Percentiles rank a stretch among this genome's conserved stretches.
Evolutionary conservation across 2,888 invertebrate genomes (phyloP).

Genomic region (Pristionchus fissidentatus): DNA sequence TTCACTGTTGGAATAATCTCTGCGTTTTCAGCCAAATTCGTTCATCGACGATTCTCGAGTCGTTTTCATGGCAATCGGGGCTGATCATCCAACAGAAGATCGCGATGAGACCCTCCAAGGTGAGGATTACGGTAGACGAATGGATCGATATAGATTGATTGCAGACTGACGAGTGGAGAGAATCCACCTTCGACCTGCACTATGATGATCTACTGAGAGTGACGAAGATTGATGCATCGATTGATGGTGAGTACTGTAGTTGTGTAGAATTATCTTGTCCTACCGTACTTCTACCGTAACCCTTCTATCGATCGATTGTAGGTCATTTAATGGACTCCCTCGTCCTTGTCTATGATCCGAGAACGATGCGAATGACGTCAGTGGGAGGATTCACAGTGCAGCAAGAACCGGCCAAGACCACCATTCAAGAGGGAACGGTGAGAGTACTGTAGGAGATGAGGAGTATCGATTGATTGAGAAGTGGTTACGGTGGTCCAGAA

Average conservation of each 20-base stretch:
- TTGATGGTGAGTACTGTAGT: constrained; percentile 50
- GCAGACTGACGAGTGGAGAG: constrained; percentile 37
- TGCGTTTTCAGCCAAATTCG: constrained; percentile 2
- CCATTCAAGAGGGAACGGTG: constrained; percentile 58
- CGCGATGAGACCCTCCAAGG: constrained; percentile 25
- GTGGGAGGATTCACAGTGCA: constrained; percentile 57
- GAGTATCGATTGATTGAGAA: constrained; percentile 47
- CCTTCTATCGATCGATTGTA: neutral
- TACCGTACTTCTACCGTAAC: neutral
- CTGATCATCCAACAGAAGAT: constrained; percentile 17
- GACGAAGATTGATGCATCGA: constrained; percentile 1
- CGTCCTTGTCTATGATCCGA: constrained; percentile 55
- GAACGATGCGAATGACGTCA: constrained; percentile 51
- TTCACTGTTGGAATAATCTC: neutral
- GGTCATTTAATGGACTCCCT: constrained; percentile 7
- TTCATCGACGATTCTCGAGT: constrained; percentile 1
- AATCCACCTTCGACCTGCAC: constrained; percentile 57
- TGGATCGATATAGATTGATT: constrained; percentile 1
- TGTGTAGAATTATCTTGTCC: neutral
- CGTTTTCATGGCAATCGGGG: constrained; percentile 8
- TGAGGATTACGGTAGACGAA: neutral
- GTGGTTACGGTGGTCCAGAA: too few relatives aligned
- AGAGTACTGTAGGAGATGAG: constrained; percentile 41
- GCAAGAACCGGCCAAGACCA: constrained; percentile 50
- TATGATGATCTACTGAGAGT: constrained; percentile 59